Conservation (phyloP, 2,888 invertebrate species). For the Andrena dorsata region DNA sequence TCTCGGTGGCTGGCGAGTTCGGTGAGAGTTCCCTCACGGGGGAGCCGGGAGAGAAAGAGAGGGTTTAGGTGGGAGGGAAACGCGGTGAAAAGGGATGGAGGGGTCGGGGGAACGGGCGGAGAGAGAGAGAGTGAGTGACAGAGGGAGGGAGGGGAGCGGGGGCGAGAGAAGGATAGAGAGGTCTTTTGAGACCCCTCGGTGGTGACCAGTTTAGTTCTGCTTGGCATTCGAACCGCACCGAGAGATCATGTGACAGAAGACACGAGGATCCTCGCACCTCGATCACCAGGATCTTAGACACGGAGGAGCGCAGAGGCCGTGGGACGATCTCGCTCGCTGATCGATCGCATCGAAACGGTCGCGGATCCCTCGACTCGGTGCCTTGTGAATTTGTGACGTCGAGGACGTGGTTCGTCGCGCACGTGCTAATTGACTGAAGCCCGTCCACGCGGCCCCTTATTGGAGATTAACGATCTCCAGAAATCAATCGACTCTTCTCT, state of each 20-base stretch:
- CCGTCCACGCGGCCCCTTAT: too few relatives aligned
- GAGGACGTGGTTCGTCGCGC: too few relatives aligned
- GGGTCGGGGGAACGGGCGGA: slow-evolving; percentile 8
- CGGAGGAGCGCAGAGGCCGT: too few relatives aligned
- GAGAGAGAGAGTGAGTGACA: slow-evolving; percentile 37
- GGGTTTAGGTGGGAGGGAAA: slow-evolving; percentile 28
- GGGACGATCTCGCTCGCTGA: neutral
- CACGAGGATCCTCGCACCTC: slow-evolving; percentile 18
- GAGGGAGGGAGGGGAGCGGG: slow-evolving; percentile 54
- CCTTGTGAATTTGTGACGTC: neutral
- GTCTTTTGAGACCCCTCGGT: slow-evolving; percentile 76
- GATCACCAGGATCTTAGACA: too few relatives aligned
- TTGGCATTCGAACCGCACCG: slow-evolving; percentile 70
- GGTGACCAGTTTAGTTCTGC: slow-evolving; percentile 78
- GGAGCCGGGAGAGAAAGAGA: neutral
- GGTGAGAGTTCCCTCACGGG: slow-evolving; percentile 16
- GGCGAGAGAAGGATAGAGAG: slow-evolving; percentile 67
- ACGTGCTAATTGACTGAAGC: too few relatives aligned
- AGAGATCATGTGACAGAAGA: slow-evolving; percentile 65
- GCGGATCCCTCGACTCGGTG: neutral
- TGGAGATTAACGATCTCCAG: too few relatives aligned
- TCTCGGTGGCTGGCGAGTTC: slow-evolving; percentile 3
- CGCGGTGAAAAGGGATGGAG: slow-evolving; percentile 21
- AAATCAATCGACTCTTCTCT: too few relatives aligned
- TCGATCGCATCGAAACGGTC: neutral